Evolutionary conservation across 2,113 vertebrate species (phyloP).

Genomic region (Cricetomys ansorgei): DNA sequence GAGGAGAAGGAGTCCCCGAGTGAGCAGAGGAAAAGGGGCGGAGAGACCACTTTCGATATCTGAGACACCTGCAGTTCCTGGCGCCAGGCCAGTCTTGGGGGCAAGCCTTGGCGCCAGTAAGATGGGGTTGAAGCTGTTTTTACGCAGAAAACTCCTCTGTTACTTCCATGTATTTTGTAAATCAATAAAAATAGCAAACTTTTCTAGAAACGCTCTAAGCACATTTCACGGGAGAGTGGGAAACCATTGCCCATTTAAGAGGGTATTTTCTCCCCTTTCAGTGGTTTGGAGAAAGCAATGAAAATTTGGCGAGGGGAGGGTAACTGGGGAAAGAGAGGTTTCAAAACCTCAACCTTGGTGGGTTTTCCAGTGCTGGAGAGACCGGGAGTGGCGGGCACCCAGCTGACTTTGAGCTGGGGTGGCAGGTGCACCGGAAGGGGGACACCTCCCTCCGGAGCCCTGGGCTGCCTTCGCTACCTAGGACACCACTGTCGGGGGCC

Average conservation of each 20-base stretch:
- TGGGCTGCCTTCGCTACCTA: background rate
- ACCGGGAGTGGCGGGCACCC: background rate
- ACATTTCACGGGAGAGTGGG: background rate
- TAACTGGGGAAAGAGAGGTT: background rate
- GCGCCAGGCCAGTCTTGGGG: background rate
- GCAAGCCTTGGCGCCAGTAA: background rate
- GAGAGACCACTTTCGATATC: constrained; percentile 48
- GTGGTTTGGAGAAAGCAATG: background rate
- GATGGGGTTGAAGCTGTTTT: background rate
- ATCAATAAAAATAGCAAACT: constrained; percentile 67
- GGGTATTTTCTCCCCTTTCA: background rate
- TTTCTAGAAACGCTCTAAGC: constrained; percentile 56
- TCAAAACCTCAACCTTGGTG: background rate
- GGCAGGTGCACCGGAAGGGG: constrained; percentile 53
- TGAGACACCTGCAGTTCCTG: background rate
- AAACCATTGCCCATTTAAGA: background rate
- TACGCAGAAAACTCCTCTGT: background rate
- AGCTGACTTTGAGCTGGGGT: background rate
- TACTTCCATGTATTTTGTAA: background rate
- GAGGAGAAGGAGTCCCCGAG: background rate
- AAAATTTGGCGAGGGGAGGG: background rate
- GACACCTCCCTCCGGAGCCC: background rate
- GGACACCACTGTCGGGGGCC: background rate
- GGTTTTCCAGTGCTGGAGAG: background rate
- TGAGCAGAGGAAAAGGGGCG: fast-evolving